These are phyloP conservation scores for Micromys minutus DNA, from an alignment of 2,113 vertebrate species.

Conservation along the genomic window DNA sequence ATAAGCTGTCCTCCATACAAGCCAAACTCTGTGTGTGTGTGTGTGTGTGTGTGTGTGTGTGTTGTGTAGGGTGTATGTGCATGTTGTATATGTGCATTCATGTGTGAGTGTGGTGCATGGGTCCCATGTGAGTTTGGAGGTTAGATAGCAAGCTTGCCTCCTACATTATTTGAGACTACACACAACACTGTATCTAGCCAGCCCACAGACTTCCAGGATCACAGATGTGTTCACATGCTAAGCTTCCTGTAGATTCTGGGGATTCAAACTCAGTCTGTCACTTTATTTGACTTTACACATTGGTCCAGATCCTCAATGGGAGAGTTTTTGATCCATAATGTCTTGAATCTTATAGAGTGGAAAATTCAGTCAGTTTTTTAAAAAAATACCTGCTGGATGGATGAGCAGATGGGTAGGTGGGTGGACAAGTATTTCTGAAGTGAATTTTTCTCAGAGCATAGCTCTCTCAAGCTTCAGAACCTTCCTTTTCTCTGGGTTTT, in stretches of 20 bases:
- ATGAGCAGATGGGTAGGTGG: neutral
- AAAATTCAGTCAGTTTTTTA: neutral
- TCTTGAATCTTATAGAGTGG: neutral
- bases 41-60: neutral
- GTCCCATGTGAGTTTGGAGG: neutral
- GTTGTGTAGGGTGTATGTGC: neutral
- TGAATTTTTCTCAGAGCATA: neutral
- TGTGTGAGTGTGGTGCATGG: neutral
- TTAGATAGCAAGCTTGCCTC: neutral
- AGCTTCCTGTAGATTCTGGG: neutral
- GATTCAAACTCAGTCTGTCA: neutral
- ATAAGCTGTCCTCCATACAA: neutral
- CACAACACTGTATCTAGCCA: neutral
- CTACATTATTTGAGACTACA: neutral
- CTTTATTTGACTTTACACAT: neutral
- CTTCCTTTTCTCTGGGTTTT: conserved; percentile 2
- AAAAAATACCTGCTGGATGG: neutral
- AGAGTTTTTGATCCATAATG: neutral
- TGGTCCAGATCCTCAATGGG: neutral
- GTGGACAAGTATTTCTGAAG: neutral
- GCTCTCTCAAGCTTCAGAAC: neutral
- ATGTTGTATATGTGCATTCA: neutral
- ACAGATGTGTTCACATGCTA: neutral
- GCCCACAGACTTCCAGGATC: neutral
- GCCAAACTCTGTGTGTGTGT: neutral